Evolutionary conservation across 2,888 invertebrate species (phyloP).

Genomic region (Melangyna quadrimaculata): DNA sequence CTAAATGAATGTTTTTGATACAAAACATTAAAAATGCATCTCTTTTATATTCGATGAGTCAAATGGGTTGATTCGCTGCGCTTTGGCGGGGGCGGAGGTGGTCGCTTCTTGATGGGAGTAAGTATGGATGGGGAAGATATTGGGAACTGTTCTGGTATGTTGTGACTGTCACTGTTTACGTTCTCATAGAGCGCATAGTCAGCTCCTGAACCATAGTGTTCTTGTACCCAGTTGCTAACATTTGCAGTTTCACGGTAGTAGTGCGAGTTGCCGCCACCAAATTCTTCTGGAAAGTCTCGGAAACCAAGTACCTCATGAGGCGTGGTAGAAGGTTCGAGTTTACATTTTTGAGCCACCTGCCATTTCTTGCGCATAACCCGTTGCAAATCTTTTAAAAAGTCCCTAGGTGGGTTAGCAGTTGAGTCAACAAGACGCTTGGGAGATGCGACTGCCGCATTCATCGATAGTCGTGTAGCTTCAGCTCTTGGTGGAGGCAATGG

Average conservation of each 20-base stretch:
- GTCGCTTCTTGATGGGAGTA: slow-evolving; percentile 85
- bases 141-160: slow-evolving; percentile 61
- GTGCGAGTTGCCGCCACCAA: slow-evolving; percentile 76
- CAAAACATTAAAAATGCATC: slow-evolving; percentile 1
- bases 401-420: slow-evolving; percentile 88
- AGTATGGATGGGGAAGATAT: slow-evolving; percentile 68
- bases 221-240: slow-evolving; percentile 94
- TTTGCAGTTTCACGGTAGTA: slow-evolving; percentile 84
- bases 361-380: slow-evolving; percentile 96
- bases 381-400: slow-evolving; percentile 93
- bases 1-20: slow-evolving; percentile 8
- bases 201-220: slow-evolving; percentile 87
- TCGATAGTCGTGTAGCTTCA: slow-evolving; percentile 87
- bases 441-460: slow-evolving; percentile 82
- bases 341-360: slow-evolving; percentile 96
- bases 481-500: slow-evolving; percentile 90
- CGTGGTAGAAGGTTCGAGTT: slow-evolving; percentile 92
- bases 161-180: slow-evolving; percentile 81
- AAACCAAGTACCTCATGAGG: slow-evolving; percentile 96
- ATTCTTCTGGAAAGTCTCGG: slow-evolving; percentile 87
- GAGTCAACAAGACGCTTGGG: slow-evolving; percentile 89
- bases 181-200: slow-evolving; percentile 86
- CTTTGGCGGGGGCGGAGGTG: slow-evolving; percentile 95
- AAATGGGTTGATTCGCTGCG: slow-evolving; percentile 93
- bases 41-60: slow-evolving; percentile 80